Evolutionary conservation across 2,888 invertebrate genomes (phyloP).

Genomic region (Subacronicta megacephala): DNA sequence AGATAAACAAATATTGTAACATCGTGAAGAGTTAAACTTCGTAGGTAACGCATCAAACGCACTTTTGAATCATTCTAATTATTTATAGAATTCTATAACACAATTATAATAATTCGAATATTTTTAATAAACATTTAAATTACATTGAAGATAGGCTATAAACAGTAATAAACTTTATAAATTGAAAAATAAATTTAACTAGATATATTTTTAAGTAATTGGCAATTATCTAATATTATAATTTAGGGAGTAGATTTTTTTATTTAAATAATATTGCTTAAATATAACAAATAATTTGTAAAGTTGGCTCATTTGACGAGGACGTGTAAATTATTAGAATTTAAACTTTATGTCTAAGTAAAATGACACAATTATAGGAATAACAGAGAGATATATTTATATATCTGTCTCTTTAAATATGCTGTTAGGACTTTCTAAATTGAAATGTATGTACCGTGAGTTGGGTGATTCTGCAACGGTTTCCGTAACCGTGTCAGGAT

Average conservation of each 20-base stretch:
- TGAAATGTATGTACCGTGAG: constrained; percentile 83
- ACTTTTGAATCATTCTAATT: too few species aligned
- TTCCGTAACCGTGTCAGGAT: constrained; percentile 66
- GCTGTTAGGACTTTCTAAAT: constrained; percentile 73
- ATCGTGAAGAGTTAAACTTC: too few species aligned
- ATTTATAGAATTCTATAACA: neutral
- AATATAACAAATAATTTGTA: too few species aligned
- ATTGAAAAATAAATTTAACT: constrained; percentile 2
- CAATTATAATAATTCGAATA: neutral
- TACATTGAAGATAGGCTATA: too few species aligned
- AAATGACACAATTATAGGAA: neutral
- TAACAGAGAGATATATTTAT: constrained; percentile 54
- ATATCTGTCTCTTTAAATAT: constrained; percentile 85
- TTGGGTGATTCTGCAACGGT: constrained; percentile 71
- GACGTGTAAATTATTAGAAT: neutral
- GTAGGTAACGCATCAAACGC: too few species aligned
- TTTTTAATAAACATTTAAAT: too few species aligned
- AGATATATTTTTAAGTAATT: constrained; percentile 29
- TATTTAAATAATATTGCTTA: neutral
- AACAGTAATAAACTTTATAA: neutral
- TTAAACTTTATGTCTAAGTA: too few species aligned
- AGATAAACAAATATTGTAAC: too few species aligned
- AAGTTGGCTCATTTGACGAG: neutral
- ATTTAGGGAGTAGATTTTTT: constrained; percentile 42
- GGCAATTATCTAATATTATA: constrained; percentile 25